Base-by-base conservation (phyloP, 2,797 vertebrate species). In the Pogonophryne albipinna region DNA sequence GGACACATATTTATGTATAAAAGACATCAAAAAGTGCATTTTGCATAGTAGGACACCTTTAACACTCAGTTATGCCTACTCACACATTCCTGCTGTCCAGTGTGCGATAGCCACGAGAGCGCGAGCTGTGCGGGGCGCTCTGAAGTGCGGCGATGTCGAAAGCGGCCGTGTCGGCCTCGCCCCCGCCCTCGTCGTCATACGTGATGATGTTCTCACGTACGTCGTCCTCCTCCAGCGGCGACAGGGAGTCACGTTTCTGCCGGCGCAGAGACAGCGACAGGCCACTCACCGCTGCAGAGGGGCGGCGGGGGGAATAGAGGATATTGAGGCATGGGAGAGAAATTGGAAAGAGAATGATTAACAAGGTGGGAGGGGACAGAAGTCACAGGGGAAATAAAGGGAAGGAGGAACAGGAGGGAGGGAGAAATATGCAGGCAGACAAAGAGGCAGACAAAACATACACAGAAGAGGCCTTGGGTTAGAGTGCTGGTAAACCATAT, bases 201-300 rank as follows among this genome's bases (percentile, higher is more conserved):
- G 96, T 97, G 85, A 98, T 98, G 93, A 98, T 98, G 93, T 98
- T 98, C 91, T 98, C 97, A 0, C 97, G 94, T 5, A 98, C 96
- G 12, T 97, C 97, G 61, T 98, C 97, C 79, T 98, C 97, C 84
- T 97, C 97, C 68, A 97, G 90, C 0, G 96, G 95, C 10, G 96
- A 96, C 79, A 97, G 90, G 0, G 97, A 96, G 80, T 97, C 96
- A 0, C 96, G 95, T 92, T 97, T 97, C 80, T 97, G 97, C 50
- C 95, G 93, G 57, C 97, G 95, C 87, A 98, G 91, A 4, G 97
- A 97, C 87, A 94, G 84, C 5, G 97, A 98, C 52, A 98, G 94
- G 86, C 96, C 94, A 20, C 91, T 95, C 87, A 95, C 95, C 11
- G 94, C 95, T 95, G 79, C 3, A 65, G 78, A 77, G 68, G 64